phyloP scores from a whole-genome alignment of 2,113 vertebrate species.

The Xiphophorus maculatus region DNA sequence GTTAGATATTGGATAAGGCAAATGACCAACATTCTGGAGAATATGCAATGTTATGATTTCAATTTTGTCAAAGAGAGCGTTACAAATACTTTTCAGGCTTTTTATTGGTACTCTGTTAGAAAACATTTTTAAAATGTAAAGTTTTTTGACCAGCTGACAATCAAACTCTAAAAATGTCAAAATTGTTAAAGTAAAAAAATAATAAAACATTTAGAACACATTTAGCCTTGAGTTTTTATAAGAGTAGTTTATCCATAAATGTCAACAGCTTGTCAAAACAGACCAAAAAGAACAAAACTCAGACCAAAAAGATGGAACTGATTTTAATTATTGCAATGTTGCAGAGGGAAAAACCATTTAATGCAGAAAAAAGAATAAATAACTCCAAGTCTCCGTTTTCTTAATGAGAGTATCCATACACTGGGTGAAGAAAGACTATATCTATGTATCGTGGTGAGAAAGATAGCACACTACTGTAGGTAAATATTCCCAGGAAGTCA shows the following conservation, averaged over 20 bases:
- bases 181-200: neutral
- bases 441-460: neutral
- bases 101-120: too few relatives aligned
- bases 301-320: neutral
- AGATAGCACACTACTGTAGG: neutral
- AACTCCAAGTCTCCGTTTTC: neutral
- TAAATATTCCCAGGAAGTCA: neutral
- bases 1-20: neutral
- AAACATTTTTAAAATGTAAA: too few relatives aligned
- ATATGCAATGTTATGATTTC: neutral
- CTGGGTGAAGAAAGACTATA: neutral
- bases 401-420: neutral
- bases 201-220: too few relatives aligned
- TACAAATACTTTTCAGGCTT: too few relatives aligned
- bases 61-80: too few relatives aligned
- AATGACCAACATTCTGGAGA: neutral
- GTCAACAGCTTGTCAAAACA: neutral
- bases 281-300: neutral
- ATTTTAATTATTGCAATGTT: neutral
- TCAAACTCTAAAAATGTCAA: neutral
- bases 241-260: neutral
- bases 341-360: neutral
- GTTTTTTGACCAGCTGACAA: neutral
- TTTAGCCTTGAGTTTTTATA: too few relatives aligned
- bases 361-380: neutral